Percentiles rank a stretch among this genome's conserved stretches.
phyloP scores from a whole-genome alignment of 2,888 invertebrate genomes.

The Amblyteles armatorius region DNA sequence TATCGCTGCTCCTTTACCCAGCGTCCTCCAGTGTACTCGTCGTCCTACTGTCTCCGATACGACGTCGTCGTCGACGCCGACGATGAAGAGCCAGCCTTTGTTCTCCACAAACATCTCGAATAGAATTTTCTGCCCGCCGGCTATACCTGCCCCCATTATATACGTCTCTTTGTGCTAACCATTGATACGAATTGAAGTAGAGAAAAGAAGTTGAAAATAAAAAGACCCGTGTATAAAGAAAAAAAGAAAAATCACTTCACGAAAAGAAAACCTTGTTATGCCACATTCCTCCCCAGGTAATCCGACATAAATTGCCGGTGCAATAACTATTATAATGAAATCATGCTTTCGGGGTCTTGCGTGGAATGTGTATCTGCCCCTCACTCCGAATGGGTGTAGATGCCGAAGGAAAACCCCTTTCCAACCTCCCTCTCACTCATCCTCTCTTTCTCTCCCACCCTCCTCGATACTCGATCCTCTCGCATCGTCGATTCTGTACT shows the following conservation, averaged over 20 bases:
- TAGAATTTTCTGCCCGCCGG: conserved; percentile 44
- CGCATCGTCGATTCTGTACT: conserved; percentile 55
- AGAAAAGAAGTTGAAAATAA: conserved; percentile 17
- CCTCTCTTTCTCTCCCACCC: conserved; percentile 13
- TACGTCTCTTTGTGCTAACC: conserved; percentile 21
- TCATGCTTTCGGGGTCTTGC: conserved; percentile 40
- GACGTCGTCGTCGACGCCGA: conserved; percentile 19
- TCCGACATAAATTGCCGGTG: conserved; percentile 44
- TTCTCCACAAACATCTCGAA: conserved; percentile 52
- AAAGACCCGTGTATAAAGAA: not conserved
- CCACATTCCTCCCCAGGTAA: conserved; percentile 13
- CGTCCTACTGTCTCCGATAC: conserved; percentile 44
- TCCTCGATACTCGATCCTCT: conserved; percentile 17
- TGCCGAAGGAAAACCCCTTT: conserved; percentile 35
- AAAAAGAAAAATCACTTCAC: conserved; percentile 26
- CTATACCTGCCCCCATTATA: conserved; percentile 40
- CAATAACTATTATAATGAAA: conserved; percentile 54
- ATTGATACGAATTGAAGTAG: conserved; percentile 18
- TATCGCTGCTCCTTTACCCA: conserved; percentile 52
- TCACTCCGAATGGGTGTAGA: conserved; percentile 15
- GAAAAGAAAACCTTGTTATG: conserved; percentile 11
- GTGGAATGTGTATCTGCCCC: not conserved
- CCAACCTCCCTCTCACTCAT: conserved; percentile 8
- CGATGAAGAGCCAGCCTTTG: conserved; percentile 55
- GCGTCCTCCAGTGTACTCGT: conserved; percentile 30